These are phyloP conservation scores for Epinephelus cyanopodus DNA, from an alignment of 2,113 vertebrate species.

Conservation along the genomic window DNA sequence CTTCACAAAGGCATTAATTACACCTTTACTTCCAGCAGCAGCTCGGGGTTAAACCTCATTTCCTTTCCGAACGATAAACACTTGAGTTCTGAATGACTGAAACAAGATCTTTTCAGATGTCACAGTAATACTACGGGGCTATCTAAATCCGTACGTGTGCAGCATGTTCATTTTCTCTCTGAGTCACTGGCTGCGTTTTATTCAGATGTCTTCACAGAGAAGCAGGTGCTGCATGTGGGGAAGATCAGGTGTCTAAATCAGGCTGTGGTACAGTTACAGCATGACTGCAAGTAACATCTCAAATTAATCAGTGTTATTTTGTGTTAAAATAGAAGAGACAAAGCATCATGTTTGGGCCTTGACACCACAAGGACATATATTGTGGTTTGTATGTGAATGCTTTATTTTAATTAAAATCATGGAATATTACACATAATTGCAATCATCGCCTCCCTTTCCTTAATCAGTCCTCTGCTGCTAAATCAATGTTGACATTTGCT, in stretches of 20 bases:
- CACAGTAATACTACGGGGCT: no score
- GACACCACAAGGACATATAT: neutral
- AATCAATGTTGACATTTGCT: conserved; percentile 5
- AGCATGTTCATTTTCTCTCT: neutral
- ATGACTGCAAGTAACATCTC: no score
- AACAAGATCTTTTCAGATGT: neutral
- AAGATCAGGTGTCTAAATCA: no score
- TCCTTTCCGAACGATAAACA: no score
- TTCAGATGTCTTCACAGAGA: neutral
- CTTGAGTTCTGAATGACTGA: neutral
- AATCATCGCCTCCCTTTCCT: neutral
- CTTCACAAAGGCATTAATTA: neutral
- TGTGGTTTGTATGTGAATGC: neutral
- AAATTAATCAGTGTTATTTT: no score
- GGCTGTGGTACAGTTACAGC: no score
- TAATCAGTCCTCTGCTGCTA: neutral
- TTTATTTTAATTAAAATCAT: neutral
- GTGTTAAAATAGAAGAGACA: neutral
- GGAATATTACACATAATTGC: neutral
- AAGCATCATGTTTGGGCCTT: neutral
- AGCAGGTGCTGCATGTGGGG: neutral
- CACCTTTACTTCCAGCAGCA: no score
- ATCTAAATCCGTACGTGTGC: no score
- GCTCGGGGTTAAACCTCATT: neutral
- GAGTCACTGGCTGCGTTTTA: neutral